Conservation (phyloP, 2,113 vertebrate species). For the Chaetura pelagica region DNA sequence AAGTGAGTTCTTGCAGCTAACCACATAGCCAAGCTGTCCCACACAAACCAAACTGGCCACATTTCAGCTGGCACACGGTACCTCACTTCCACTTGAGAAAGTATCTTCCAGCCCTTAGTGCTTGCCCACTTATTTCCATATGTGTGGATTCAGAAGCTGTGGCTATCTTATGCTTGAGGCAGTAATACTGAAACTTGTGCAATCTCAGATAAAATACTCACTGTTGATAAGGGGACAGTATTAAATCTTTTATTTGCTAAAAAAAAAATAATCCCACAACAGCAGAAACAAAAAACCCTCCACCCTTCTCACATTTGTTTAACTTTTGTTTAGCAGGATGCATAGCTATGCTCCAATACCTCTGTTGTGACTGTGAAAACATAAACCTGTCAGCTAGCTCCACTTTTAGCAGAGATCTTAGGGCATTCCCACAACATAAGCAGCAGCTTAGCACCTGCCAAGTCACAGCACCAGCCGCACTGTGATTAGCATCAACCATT, state of each 20-base stretch:
- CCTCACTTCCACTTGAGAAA: neutral
- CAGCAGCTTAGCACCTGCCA: neutral
- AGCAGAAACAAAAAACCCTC: no score
- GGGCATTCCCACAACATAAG: neutral
- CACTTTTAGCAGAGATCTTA: neutral
- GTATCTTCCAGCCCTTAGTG: neutral
- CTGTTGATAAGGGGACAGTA: neutral
- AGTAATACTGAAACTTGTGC: neutral
- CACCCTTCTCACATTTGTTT: neutral
- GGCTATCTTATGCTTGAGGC: neutral
- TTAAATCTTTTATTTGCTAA: neutral
- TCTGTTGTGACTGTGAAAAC: neutral
- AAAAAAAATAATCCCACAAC: neutral
- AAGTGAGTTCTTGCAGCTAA: neutral
- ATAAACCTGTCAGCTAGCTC: neutral
- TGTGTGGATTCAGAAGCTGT: neutral
- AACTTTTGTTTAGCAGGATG: neutral
- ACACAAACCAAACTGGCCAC: neutral
- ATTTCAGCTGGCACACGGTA: neutral
- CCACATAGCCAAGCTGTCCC: neutral
- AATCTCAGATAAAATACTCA: neutral
- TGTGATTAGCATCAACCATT: neutral
- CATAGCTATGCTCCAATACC: neutral
- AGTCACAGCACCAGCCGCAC: neutral
- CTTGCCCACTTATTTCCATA: neutral